Conservation (phyloP, 2,113 vertebrate species). For the Tupaia tana region DNA sequence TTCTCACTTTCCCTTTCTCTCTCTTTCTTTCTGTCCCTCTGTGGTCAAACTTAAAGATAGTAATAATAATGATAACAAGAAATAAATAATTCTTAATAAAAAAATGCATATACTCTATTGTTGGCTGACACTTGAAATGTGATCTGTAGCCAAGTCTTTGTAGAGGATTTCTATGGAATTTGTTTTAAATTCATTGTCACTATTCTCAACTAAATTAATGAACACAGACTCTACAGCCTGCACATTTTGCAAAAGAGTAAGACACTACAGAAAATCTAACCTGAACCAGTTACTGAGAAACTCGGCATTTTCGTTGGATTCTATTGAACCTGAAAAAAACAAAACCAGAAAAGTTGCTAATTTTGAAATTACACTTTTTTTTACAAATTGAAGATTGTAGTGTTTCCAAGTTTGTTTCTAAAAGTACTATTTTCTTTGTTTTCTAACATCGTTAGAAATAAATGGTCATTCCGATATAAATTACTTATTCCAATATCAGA, state of each 20-base stretch:
- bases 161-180: background rate
- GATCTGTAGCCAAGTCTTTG: background rate
- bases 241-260: background rate
- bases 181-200: background rate
- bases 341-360: background rate
- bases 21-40: too few species aligned
- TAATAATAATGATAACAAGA: too few species aligned
- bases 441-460: background rate
- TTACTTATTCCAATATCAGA: conserved; percentile 23
- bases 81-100: background rate
- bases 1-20: too few species aligned
- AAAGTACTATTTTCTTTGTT: background rate
- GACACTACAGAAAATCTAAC: background rate
- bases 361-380: background rate
- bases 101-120: background rate
- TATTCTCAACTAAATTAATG: background rate
- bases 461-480: background rate
- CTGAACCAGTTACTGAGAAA: background rate
- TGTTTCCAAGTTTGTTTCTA: background rate
- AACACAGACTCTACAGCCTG: background rate
- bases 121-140: background rate
- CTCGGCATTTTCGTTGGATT: background rate
- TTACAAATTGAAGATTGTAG: conserved; percentile 11
- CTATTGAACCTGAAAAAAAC: background rate
- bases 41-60: too few species aligned